Evolutionary conservation across 2,888 invertebrate species (phyloP).

Genomic region (Thera britannica): DNA sequence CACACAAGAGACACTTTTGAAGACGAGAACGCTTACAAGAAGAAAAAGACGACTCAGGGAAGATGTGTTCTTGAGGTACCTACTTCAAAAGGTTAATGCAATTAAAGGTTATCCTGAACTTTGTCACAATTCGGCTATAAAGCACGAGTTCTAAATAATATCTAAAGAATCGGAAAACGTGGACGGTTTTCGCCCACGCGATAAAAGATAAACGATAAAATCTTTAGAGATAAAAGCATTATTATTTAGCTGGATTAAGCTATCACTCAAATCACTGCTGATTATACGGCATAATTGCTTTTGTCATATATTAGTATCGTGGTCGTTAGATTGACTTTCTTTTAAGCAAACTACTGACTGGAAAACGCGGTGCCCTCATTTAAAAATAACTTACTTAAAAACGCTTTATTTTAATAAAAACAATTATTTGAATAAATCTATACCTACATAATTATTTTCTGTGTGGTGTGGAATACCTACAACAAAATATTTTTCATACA

Average conservation of each 20-base stretch:
- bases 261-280: constrained; percentile 47
- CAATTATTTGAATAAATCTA: too few species aligned
- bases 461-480: too few species aligned
- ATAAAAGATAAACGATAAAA: constrained; percentile 1
- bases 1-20: too few species aligned
- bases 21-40: too few species aligned
- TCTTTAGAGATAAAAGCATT: constrained; percentile 38
- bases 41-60: too few species aligned
- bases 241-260: constrained; percentile 34
- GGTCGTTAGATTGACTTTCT: background rate
- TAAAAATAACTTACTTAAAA: too few species aligned
- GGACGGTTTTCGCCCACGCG: background rate
- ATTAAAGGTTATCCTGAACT: constrained; percentile 14
- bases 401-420: too few species aligned
- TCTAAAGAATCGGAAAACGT: constrained; percentile 10
- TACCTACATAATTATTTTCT: too few species aligned
- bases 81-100: constrained; percentile 5
- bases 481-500: too few species aligned
- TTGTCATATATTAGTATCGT: background rate
- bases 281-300: constrained; percentile 33
- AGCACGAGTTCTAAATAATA: constrained; percentile 1
- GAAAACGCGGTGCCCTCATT: too few species aligned
- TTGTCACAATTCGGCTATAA: constrained; percentile 1
- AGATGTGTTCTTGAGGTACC: background rate
- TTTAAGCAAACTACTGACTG: too few species aligned